Conservation (phyloP, 2,888 invertebrate species). For the Unio delphinus region DNA sequence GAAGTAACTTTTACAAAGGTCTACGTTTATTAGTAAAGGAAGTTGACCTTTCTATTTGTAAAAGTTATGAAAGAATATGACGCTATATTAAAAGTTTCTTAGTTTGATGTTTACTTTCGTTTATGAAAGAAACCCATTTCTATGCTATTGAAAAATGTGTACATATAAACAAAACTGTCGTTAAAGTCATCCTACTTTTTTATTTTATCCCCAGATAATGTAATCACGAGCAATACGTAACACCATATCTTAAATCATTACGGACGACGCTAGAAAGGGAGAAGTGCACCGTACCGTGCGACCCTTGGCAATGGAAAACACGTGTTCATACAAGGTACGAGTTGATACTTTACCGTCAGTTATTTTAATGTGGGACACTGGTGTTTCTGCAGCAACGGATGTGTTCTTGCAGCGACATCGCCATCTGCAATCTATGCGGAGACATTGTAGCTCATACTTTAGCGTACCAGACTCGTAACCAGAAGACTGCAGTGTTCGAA, state of each 20-base stretch:
- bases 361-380: no score
- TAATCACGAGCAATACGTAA: slow-evolving; percentile 44
- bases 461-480: background rate
- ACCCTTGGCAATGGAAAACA: slow-evolving; percentile 50
- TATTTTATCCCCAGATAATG: slow-evolving; percentile 42
- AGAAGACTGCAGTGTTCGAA: background rate
- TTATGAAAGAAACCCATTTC: no score
- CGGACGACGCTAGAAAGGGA: slow-evolving; percentile 43
- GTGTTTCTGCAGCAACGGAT: background rate
- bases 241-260: slow-evolving; percentile 52
- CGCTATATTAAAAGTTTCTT: no score
- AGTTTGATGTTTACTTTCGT: no score
- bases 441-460: background rate
- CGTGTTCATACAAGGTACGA: slow-evolving; percentile 56
- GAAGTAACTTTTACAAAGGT: background rate
- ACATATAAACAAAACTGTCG: background rate
- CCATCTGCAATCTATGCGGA: background rate
- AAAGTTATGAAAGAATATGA: no score
- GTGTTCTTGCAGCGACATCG: background rate
- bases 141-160: background rate
- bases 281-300: slow-evolving; percentile 50
- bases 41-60: no score
- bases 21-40: background rate
- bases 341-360: no score
- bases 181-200: background rate